These are phyloP conservation scores for Phalacrocorax carbo DNA, from an alignment of 2,113 vertebrate genomes.

Conservation along the genomic window DNA sequence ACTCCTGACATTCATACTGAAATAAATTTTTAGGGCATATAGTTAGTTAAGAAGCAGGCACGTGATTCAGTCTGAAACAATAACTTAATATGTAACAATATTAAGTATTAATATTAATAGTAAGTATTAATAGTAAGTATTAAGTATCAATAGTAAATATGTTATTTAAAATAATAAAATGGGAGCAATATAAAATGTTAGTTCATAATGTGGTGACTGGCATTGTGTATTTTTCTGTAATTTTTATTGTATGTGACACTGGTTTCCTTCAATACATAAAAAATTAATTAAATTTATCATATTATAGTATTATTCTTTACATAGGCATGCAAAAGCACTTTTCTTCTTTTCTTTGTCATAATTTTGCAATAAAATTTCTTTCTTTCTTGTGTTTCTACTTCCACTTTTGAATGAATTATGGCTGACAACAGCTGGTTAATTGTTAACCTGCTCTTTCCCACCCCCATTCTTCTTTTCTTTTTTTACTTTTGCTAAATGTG, in stretches of 20 bases:
- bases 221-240: not conserved
- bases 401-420: not conserved
- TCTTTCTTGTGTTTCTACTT: not conserved
- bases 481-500: not conserved
- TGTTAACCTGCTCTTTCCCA: not conserved
- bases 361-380: not conserved
- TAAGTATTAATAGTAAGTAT: no score
- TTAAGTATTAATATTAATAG: no score
- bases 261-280: not conserved
- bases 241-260: not conserved
- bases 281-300: not conserved
- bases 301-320: not conserved
- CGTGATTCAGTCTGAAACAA: not conserved
- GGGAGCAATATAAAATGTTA: not conserved
- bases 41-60: not conserved
- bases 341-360: not conserved
- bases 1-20: not conserved
- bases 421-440: not conserved
- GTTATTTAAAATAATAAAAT: not conserved
- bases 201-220: not conserved
- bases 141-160: no score
- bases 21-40: not conserved
- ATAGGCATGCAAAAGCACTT: not conserved
- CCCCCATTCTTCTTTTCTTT: not conserved
- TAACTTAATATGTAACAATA: not conserved